A percentile compares a stretch with the other conserved stretches of the same genome.
These are phyloP conservation scores for Azemiops feae DNA, from an alignment of 2,113 vertebrate genomes.

Conservation along the genomic window DNA sequence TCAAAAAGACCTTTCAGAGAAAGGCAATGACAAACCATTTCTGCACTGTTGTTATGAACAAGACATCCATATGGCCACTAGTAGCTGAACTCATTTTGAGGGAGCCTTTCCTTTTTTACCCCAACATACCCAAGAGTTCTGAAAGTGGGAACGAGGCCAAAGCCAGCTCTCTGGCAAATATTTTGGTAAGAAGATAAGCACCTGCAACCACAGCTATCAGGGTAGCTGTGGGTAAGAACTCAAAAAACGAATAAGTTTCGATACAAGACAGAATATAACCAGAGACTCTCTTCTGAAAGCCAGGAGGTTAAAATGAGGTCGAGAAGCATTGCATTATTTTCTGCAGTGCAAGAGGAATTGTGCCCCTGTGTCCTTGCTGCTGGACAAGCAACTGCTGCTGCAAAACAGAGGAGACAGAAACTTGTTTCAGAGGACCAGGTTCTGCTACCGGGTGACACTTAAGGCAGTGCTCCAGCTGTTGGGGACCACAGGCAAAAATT, in stretches of 20 bases:
- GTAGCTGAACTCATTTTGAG: background rate
- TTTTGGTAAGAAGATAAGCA: background rate
- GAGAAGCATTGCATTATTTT: background rate
- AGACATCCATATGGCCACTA: background rate
- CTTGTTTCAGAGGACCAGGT: slow-evolving; percentile 2
- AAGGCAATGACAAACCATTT: background rate
- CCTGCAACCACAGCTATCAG: background rate
- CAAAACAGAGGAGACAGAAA: slow-evolving; percentile 28
- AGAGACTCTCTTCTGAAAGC: no score
- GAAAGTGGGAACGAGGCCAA: background rate
- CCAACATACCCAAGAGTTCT: no score
- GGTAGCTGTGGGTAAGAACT: background rate
- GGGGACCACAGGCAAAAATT: slow-evolving; percentile 33
- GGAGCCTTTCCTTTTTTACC: background rate
- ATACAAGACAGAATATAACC: background rate
- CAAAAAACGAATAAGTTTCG: background rate
- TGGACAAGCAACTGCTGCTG: background rate
- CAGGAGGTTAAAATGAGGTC: background rate
- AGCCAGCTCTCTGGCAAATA: background rate
- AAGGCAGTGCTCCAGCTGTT: slow-evolving; percentile 35
- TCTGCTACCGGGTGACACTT: slow-evolving; percentile 21
- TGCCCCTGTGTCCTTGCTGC: slow-evolving; percentile 16
- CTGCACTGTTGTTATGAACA: background rate
- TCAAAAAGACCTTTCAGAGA: background rate
- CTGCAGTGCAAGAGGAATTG: background rate